Conservation (phyloP, 1,140 invertebrate species). For the Laupala kohalensis region DNA sequence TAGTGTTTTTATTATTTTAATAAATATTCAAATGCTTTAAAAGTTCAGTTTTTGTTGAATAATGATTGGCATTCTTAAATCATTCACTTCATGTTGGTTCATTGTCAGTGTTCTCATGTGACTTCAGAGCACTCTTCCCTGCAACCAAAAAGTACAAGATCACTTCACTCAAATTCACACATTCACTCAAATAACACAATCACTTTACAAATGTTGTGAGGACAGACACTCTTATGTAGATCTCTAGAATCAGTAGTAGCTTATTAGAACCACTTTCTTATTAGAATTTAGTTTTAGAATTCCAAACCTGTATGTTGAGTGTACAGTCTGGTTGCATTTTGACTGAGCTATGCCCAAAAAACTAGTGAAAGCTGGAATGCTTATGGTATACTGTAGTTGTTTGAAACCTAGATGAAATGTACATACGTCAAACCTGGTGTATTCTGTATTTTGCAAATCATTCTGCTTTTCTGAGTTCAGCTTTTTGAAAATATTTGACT, state of each 20-base stretch:
- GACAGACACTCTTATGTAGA: background rate
- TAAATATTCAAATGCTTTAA: background rate
- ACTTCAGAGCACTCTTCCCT: background rate
- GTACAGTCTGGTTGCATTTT: slow-evolving; percentile 8
- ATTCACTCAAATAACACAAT: background rate
- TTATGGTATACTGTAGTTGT: background rate
- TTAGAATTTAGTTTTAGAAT: background rate
- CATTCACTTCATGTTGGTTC: background rate
- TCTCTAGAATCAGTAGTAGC: background rate
- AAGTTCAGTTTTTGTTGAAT: background rate
- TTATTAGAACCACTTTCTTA: background rate
- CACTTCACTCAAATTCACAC: background rate
- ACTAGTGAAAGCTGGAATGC: background rate
- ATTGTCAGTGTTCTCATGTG: slow-evolving; percentile 10
- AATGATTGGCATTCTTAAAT: slow-evolving; percentile 2
- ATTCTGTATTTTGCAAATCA: background rate
- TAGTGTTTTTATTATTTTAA: background rate
- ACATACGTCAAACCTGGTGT: background rate
- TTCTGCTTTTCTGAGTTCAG: too few species aligned
- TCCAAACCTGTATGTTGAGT: slow-evolving; percentile 4
- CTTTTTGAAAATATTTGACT: too few species aligned
- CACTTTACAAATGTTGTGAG: background rate
- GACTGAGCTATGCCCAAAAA: background rate
- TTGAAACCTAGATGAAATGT: background rate
- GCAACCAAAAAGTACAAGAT: background rate